These are phyloP conservation scores for Copsychus sechellarum DNA, from an alignment of 2,113 vertebrate genomes.

Conservation along the genomic window DNA sequence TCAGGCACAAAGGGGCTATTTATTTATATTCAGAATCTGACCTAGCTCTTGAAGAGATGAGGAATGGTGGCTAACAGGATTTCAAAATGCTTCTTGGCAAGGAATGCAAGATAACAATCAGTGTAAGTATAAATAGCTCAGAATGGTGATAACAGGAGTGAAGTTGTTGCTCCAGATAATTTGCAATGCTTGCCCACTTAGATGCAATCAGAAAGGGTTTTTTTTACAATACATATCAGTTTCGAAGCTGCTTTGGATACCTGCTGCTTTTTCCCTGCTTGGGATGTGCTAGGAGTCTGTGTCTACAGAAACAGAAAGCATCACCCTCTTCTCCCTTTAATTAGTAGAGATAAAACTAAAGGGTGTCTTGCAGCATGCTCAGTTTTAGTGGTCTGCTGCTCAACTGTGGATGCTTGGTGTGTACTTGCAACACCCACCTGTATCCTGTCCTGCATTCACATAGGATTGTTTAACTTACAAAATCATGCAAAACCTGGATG, in stretches of 20 bases:
- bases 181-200: slow-evolving; percentile 18
- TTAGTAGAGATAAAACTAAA: background rate
- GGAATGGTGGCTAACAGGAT: slow-evolving; percentile 31
- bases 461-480: background rate
- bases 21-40: slow-evolving; percentile 67
- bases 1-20: slow-evolving; percentile 69
- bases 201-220: slow-evolving; percentile 21
- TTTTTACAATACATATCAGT: background rate
- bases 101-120: slow-evolving; percentile 16
- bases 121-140: background rate
- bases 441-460: background rate
- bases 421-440: background rate
- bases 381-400: background rate
- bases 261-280: background rate
- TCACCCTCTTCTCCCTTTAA: background rate
- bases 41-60: slow-evolving; percentile 56
- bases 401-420: background rate
- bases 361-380: background rate
- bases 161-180: slow-evolving; percentile 40
- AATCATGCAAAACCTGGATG: background rate
- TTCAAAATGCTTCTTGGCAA: slow-evolving; percentile 48
- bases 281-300: background rate
- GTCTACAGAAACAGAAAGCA: background rate
- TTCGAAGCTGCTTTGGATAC: background rate
- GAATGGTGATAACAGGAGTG: slow-evolving; percentile 17